These are phyloP conservation scores for Scolopax rusticola DNA, from an alignment of 2,797 vertebrate genomes.

Conservation along the genomic window DNA sequence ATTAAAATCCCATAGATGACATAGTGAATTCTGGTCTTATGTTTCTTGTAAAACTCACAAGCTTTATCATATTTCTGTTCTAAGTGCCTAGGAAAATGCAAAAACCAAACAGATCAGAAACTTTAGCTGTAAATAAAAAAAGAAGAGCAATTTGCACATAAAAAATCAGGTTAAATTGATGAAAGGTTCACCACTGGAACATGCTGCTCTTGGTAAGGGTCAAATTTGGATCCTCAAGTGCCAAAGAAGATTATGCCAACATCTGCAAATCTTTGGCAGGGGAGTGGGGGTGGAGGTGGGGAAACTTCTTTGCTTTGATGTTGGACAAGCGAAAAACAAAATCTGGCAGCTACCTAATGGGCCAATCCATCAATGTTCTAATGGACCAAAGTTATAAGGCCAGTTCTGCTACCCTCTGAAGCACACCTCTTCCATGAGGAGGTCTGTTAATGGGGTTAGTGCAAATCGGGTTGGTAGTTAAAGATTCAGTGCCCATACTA, in stretches of 20 bases:
- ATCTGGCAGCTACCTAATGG: not conserved
- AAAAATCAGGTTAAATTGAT: not conserved
- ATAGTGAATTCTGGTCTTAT: constrained; percentile 64
- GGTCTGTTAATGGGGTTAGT: not conserved
- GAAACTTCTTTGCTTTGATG: not conserved
- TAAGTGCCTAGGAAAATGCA: constrained; percentile 66
- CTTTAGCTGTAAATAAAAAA: not conserved
- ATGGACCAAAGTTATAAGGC: rapidly evolving
- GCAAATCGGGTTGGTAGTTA: not conserved
- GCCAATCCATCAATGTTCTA: not conserved
- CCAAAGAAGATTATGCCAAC: not conserved
- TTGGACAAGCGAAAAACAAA: not conserved
- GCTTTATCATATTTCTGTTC: constrained; percentile 69
- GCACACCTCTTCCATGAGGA: not conserved
- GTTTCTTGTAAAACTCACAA: constrained; percentile 71
- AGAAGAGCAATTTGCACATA: not conserved
- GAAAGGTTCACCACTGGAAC: not conserved
- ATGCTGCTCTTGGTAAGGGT: not conserved
- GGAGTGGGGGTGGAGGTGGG: rapidly evolving
- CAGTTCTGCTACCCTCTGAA: not conserved
- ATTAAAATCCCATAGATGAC: constrained; percentile 71
- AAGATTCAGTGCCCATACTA: not conserved
- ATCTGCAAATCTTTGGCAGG: not conserved
- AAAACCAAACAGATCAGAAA: not conserved
- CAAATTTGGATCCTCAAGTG: not conserved